Evolutionary conservation across 2,797 vertebrate species (phyloP), one percentile per base, ranked within the genome.

Genomic region (Melanogrammus aeglefinus): DNA sequence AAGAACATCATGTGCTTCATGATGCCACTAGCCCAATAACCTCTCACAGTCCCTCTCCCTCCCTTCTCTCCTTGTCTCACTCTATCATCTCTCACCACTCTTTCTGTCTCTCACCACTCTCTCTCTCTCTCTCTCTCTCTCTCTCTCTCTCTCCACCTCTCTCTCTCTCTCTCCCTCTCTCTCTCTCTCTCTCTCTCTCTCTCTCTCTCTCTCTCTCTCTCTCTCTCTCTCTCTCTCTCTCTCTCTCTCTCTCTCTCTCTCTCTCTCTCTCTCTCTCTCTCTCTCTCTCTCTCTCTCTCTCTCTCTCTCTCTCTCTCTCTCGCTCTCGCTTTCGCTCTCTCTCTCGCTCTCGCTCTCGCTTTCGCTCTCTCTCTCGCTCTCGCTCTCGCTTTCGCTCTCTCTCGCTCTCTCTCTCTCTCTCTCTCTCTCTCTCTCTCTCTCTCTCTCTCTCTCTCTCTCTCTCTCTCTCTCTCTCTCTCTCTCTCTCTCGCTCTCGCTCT

Each of bases 1-100:
- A 94, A 63, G 57, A 94, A 94, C 91, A 95, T 94, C 93, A 93
- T 92, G 88, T 87, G 93, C 91, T 89, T 88, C 90, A 85, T 84
- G 90, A 63, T 63, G 8, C 4, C 57, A 63, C 57, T 24, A 8
- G 21, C 21, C 57, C 21, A 21, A 63, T 63, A 63, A n/a, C 57
- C 57, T 63, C 57, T 63, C 21, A 6, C 57, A 24, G 21, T 63
- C n/a, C 14, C 57, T 8, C 57, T n/a, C 21, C n/a, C 47, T 57
- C 16, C 41, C 41, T 44, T 16, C n/a, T 63, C 21, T 12, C 41
- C 41, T 44, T 16, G 1, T 24, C 21, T 57, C 47, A 18, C 47
- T 21, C 47, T 18, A 57, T 57, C 47, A 57, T 57, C 16, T 21
- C 47, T 57, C 47, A 57, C 47, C 47, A 51, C 47, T 21, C 47